Evolutionary conservation across 2,113 vertebrate species (phyloP).

Genomic region (Sterna hirundo): DNA sequence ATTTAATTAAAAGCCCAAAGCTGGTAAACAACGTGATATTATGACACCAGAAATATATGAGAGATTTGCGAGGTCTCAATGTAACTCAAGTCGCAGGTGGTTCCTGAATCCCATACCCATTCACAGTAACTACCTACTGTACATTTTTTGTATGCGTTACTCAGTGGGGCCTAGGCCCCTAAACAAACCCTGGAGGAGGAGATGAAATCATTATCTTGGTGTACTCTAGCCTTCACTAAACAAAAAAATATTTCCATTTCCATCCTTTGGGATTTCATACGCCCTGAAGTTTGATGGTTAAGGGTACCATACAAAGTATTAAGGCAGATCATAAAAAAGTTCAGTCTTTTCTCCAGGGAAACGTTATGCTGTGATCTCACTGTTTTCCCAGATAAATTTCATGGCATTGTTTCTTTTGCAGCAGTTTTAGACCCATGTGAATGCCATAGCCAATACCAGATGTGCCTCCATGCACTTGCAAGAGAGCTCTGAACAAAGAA

Average conservation of each 20-base stretch:
- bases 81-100: background rate
- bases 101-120: background rate
- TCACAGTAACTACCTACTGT: background rate
- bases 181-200: background rate
- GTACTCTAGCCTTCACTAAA: background rate
- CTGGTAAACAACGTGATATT: background rate
- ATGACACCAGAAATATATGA: background rate
- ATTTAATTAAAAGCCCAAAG: slow-evolving; percentile 47
- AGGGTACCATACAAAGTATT: background rate
- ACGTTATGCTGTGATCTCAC: slow-evolving; percentile 53
- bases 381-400: slow-evolving; percentile 65
- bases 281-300: slow-evolving; percentile 14
- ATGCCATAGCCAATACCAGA: slow-evolving; percentile 47
- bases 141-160: background rate
- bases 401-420: slow-evolving; percentile 53
- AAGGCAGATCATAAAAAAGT: slow-evolving; percentile 41
- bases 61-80: background rate
- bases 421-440: slow-evolving; percentile 37
- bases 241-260: slow-evolving; percentile 38
- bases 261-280: background rate
- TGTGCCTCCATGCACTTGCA: slow-evolving; percentile 24
- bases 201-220: background rate
- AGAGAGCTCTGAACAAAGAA: slow-evolving; percentile 49
- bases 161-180: background rate
- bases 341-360: slow-evolving; percentile 61